A percentile compares a stretch with the other conserved stretches of the same genome.
Evolutionary conservation across 2,888 invertebrate genomes (phyloP).

Genomic region (Campoletis raptor): DNA sequence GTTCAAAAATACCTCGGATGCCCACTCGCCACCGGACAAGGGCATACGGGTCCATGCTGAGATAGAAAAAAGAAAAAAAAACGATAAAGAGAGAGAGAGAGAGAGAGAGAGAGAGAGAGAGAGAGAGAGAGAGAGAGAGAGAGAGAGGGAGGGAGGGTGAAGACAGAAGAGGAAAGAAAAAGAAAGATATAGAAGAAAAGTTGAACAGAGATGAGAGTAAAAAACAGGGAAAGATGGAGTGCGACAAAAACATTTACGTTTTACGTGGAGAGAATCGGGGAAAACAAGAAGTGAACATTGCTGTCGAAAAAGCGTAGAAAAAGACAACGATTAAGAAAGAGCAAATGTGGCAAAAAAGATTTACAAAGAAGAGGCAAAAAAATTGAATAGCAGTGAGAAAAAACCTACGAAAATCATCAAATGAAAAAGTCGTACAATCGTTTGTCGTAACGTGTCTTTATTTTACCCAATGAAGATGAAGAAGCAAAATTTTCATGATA

Average conservation of each 20-base stretch:
- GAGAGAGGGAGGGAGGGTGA: constrained; percentile 59
- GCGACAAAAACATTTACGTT: constrained; percentile 49
- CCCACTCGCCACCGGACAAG: constrained; percentile 78
- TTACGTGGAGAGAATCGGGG: constrained; percentile 48
- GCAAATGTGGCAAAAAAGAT: neutral
- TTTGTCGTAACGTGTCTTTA: constrained; percentile 82
- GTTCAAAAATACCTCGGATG: constrained; percentile 85
- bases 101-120: constrained; percentile 60
- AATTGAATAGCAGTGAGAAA: neutral
- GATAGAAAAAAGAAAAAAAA: constrained; percentile 6
- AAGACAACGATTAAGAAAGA: constrained; percentile 21
- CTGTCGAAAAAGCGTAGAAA: constrained; percentile 31
- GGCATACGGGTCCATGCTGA: constrained; percentile 52
- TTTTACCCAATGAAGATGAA: constrained; percentile 75
- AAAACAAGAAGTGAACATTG: constrained; percentile 40
- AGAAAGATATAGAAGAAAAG: constrained; percentile 37
- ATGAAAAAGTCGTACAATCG: constrained; percentile 50
- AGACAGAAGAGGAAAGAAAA: constrained; percentile 59
- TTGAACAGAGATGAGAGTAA: constrained; percentile 59
- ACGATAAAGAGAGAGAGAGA: constrained; percentile 49
- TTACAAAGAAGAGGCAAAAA: neutral
- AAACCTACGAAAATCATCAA: constrained; percentile 6
- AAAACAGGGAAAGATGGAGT: constrained; percentile 56
- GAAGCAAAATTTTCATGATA: constrained; percentile 23
- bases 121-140: constrained; percentile 58